A percentile compares a stretch with the other conserved stretches of the same genome.
These are phyloP conservation scores for Siniperca obscura DNA, from an alignment of 2,797 vertebrate genomes.

Conservation along the genomic window DNA sequence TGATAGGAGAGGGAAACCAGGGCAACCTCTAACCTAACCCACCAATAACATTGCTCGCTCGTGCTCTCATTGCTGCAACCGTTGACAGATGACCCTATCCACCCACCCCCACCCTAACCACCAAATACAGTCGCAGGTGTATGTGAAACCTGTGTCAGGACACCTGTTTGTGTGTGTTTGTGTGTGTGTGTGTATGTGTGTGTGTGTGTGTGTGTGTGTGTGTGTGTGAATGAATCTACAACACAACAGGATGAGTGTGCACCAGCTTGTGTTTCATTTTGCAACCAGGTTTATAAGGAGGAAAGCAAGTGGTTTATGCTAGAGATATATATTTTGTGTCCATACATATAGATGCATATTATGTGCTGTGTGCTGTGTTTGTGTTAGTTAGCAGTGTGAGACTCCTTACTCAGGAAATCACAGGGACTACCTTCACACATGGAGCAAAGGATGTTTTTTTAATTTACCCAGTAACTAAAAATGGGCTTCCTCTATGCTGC, in stretches of 20 bases:
- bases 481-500: conserved; percentile 59
- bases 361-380: conserved; percentile 14
- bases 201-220: conserved; percentile 20
- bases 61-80: conserved; percentile 51
- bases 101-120: conserved; percentile 49
- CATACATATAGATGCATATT: not conserved
- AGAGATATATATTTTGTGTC: not conserved
- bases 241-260: conserved; percentile 35
- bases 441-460: conserved; percentile 43
- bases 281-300: not conserved
- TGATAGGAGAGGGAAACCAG: conserved; percentile 79
- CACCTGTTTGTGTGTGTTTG: conserved; percentile 60
- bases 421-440: conserved; percentile 30
- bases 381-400: conserved; percentile 37
- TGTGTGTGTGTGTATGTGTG: conserved; percentile 21
- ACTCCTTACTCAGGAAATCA: conserved; percentile 61
- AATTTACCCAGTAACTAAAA: conserved; percentile 61
- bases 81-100: conserved; percentile 70
- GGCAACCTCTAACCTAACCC: conserved; percentile 71
- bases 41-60: conserved; percentile 70
- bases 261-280: conserved; percentile 33
- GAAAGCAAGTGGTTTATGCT: conserved; percentile 6
- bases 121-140: conserved; percentile 70
- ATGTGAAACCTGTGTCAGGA: conserved; percentile 45
- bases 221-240: conserved; percentile 25